A percentile compares a stretch with the other conserved stretches of the same genome.
Evolutionary conservation across 2,888 invertebrate species (phyloP).

Genomic region (Formica aserva): DNA sequence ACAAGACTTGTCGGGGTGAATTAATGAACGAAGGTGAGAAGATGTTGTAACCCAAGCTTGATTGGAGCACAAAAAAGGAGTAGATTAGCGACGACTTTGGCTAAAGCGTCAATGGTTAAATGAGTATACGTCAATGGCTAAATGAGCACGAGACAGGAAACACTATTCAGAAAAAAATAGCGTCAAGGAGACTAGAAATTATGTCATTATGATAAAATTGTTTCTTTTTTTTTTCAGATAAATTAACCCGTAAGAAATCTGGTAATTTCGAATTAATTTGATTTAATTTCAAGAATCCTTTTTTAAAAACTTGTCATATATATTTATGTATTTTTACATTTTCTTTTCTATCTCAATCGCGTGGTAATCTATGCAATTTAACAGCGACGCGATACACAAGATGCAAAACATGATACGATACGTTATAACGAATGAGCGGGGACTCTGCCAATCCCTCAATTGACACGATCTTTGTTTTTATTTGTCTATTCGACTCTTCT

Average conservation of each 20-base stretch:
- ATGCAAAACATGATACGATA: background rate
- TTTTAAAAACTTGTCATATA: background rate
- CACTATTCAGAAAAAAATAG: constrained; percentile 83
- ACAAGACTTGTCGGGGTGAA: constrained; percentile 53
- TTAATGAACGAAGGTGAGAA: constrained; percentile 73
- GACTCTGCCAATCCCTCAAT: too few species aligned
- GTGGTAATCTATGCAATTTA: background rate
- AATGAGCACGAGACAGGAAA: constrained; percentile 80
- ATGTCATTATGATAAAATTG: background rate
- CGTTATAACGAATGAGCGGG: too few species aligned
- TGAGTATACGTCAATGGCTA: constrained; percentile 77
- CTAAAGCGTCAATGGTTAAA: constrained; percentile 77
- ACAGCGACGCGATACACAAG: background rate
- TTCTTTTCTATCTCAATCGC: background rate
- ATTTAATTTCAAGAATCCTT: background rate
- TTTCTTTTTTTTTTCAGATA: background rate
- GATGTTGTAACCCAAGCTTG: constrained; percentile 84
- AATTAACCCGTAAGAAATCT: background rate
- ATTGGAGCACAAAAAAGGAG: constrained; percentile 85
- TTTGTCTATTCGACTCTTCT: background rate
- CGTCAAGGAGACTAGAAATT: constrained; percentile 80
- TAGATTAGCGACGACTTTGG: constrained; percentile 80
- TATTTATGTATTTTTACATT: background rate
- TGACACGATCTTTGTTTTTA: background rate
- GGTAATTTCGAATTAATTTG: background rate